Evolutionary conservation across 2,888 invertebrate genomes (phyloP).

Genomic region (Cerastis leucographa): DNA sequence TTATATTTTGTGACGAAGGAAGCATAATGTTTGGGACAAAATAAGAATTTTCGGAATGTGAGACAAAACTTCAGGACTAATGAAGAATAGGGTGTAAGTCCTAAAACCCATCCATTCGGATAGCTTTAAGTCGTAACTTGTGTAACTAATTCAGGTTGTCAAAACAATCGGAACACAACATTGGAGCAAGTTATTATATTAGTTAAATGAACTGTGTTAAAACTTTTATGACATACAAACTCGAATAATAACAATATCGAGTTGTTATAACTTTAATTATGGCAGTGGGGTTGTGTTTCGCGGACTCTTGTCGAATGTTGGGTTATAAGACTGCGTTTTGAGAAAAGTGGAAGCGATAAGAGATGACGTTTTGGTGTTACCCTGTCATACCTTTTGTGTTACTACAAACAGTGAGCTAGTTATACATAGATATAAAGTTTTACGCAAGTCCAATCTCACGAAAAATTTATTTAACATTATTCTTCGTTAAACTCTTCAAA

Average conservation of each 20-base stretch:
- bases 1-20: too few relatives aligned
- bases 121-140: conserved; percentile 2
- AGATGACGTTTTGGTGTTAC: background rate
- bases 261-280: conserved; percentile 69
- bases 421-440: background rate
- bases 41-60: too few relatives aligned
- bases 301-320: conserved; percentile 55
- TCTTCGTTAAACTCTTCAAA: background rate
- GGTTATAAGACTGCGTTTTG: conserved; percentile 10
- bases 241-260: conserved; percentile 63
- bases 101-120: conserved; percentile 5
- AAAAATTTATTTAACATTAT: background rate
- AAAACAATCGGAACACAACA: conserved; percentile 51
- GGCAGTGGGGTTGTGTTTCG: conserved; percentile 62
- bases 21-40: too few relatives aligned
- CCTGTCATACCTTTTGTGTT: background rate
- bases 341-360: background rate
- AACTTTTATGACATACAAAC: conserved; percentile 66
- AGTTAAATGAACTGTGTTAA: conserved; percentile 48
- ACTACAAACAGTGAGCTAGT: background rate
- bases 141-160: conserved; percentile 36
- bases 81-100: background rate
- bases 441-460: background rate
- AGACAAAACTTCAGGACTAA: too few relatives aligned
- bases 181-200: conserved; percentile 38